These are phyloP conservation scores for Geotrupes spiniger DNA, from an alignment of 2,888 invertebrate genomes.

Conservation along the genomic window DNA sequence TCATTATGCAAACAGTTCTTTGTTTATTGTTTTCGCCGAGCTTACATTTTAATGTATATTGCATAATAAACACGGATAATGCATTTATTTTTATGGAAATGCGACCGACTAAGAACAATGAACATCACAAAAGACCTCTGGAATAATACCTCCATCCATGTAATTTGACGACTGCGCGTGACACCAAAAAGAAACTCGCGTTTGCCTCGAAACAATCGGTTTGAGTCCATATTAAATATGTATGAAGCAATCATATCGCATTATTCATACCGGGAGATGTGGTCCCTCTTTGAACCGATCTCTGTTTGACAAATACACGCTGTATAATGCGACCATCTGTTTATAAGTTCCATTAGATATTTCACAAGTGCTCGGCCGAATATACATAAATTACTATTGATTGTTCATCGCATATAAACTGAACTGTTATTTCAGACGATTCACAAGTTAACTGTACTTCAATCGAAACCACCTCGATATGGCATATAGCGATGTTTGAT, in stretches of 20 bases:
- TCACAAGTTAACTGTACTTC: no score
- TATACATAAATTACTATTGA: not conserved
- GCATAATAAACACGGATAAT: no score
- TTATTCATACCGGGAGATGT: conserved; percentile 38
- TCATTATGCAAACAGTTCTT: no score
- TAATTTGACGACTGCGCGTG: conserved; percentile 23
- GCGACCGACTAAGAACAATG: no score
- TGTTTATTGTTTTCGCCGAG: no score
- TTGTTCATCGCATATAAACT: no score
- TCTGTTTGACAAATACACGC: conserved; percentile 40
- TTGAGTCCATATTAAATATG: conserved; percentile 40
- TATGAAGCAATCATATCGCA: conserved; percentile 44
- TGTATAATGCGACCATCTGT: conserved; percentile 40
- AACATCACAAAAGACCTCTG: no score
- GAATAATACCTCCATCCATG: conserved; percentile 8
- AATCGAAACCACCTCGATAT: no score
- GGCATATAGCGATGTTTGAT: not conserved
- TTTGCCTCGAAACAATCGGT: conserved; percentile 32
- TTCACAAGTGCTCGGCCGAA: conserved; percentile 22
- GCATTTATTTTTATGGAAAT: no score
- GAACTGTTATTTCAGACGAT: no score
- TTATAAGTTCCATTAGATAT: conserved; percentile 41
- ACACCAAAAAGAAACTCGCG: conserved; percentile 29
- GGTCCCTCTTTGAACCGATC: conserved; percentile 34
- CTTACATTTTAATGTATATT: no score